These are phyloP conservation scores for Buathra laborator DNA, from an alignment of 2,888 invertebrate species.

Conservation along the genomic window DNA sequence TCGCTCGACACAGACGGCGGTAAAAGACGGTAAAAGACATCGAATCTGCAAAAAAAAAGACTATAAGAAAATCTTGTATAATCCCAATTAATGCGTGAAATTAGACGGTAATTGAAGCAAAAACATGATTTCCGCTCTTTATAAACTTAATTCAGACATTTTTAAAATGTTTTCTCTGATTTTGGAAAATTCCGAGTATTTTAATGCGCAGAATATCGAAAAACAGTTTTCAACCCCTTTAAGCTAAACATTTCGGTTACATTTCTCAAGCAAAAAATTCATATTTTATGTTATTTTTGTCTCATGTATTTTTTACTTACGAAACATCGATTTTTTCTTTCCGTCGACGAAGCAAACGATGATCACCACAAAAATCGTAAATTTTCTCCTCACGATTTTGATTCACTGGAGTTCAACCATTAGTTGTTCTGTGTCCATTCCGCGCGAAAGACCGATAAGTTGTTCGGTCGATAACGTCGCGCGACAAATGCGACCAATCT, in stretches of 20 bases:
- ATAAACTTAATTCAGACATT: too few relatives aligned
- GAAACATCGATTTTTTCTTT: not conserved
- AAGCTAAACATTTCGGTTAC: not conserved
- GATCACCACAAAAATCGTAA: not conserved
- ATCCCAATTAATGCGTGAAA: too few relatives aligned
- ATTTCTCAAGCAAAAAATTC: not conserved
- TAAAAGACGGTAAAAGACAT: not conserved
- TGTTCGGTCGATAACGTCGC: not conserved
- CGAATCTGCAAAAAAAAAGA: conserved; percentile 5
- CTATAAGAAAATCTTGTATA: not conserved
- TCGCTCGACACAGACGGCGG: not conserved
- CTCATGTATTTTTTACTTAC: not conserved
- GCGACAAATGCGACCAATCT: not conserved
- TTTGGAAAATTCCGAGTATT: too few relatives aligned
- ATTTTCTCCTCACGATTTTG: not conserved
- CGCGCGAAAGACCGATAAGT: not conserved
- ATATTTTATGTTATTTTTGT: not conserved
- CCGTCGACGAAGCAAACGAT: not conserved
- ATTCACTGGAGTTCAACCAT: not conserved
- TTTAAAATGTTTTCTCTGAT: too few relatives aligned
- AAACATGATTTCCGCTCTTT: not conserved
- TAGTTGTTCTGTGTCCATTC: not conserved
- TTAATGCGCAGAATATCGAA: too few relatives aligned
- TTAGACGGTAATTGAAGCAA: not conserved
- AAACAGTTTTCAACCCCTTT: too few relatives aligned